Conservation (phyloP, 1,140 invertebrate genomes). For the Heterodera schachtii region DNA sequence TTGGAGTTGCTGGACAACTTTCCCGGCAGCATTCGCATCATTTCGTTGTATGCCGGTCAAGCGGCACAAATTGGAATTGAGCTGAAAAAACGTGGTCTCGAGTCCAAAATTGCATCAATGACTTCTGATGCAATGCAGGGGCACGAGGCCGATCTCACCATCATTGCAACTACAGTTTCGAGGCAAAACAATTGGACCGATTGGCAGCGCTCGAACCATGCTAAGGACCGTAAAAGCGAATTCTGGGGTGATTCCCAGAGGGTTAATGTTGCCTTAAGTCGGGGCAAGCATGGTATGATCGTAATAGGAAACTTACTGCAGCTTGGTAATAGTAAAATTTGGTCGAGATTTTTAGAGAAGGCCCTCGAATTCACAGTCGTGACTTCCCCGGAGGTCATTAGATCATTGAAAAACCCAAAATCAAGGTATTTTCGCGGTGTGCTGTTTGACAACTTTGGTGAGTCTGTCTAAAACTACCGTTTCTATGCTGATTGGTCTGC, state of each 20-base stretch:
- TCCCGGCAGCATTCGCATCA: not conserved
- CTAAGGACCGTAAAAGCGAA: not conserved
- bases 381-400: not conserved
- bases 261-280: constrained; percentile 7
- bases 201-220: not conserved
- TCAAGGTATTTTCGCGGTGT: not conserved
- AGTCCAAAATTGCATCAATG: not conserved
- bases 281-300: not conserved
- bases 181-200: not conserved
- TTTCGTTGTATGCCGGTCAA: constrained; percentile 1
- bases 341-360: not conserved
- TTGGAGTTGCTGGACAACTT: not conserved
- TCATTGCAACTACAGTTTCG: not conserved
- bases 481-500: not conserved
- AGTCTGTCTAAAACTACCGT: not conserved
- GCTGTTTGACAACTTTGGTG: not conserved
- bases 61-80: not conserved
- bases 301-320: not conserved
- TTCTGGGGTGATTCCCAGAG: constrained; percentile 2
- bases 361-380: not conserved
- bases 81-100: not conserved
- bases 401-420: not conserved
- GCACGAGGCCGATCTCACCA: not conserved
- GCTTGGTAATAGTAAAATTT: not conserved
- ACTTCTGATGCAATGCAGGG: constrained; percentile 5